Evolutionary conservation across 2,888 invertebrate species (phyloP), one percentile per base, ranked within the genome.

Genomic region (Lasioglossum calceatum): DNA sequence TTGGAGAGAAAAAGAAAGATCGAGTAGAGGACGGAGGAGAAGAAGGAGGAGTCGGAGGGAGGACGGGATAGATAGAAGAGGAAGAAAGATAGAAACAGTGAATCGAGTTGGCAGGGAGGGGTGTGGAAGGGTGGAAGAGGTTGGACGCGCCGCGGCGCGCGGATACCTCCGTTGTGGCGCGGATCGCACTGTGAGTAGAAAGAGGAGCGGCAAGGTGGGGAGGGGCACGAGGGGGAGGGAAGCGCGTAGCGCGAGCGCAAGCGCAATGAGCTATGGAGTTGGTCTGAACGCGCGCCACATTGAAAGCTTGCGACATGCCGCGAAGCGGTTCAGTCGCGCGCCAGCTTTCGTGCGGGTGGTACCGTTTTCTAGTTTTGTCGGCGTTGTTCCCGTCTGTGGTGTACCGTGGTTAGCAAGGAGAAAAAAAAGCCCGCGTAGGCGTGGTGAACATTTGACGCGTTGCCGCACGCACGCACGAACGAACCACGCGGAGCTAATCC

Each of bases 221-320:
- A 64, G 19, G 32, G 71, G 42, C 5, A 71, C n/a, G 71, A 42
- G 70, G 39, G 96, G 58, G 96, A 96, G 96, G 90, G 86, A 81
- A 91, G 87, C 88, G 91, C 76, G 71, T 39, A 76, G 58, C 86
- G 88, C 79, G 84, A 44, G 93, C 93, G 94, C 94, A 92, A 89
- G 93, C 93, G 92, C 93, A 86, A 79, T 92, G 84, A 82, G 86
- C 71, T 86, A 82, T 80, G 82, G 83, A 87, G 88, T 79, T 82
- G 88, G 91, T 92, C 91, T 91, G 87, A 92, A 90, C 93, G 94
- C 92, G 92, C 92, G 92, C 92, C 92, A 92, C 93, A 94, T 94
- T 95, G 93, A 95, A 95, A 95, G 93, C 94, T 95, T 95, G 94
- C 94, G 94, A 94, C 95, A 94, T 94, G 94, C 91, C 89, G 92